These are phyloP conservation scores for Zenarchopterus dispar DNA, from an alignment of 2,797 vertebrate genomes.

Conservation along the genomic window DNA sequence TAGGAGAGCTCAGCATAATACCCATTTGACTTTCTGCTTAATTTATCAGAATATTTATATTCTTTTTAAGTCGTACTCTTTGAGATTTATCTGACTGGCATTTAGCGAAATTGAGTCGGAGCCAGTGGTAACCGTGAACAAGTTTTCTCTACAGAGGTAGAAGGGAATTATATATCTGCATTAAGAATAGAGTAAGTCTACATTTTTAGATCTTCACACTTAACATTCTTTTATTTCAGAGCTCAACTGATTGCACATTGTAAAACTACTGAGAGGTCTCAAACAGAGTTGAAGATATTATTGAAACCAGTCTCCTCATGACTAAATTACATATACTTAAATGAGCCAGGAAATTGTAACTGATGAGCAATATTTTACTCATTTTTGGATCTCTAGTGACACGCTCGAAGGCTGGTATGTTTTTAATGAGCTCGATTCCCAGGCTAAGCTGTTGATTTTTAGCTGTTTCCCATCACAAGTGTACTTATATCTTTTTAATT, in stretches of 20 bases:
- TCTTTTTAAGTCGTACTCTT: constrained; percentile 62
- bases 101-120: constrained; percentile 57
- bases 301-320: constrained; percentile 15
- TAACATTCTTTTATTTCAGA: not conserved
- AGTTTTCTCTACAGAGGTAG: not conserved
- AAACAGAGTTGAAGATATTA: not conserved
- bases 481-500: constrained; percentile 58
- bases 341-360: constrained; percentile 41
- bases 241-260: not conserved
- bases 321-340: constrained; percentile 43
- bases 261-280: constrained; percentile 12
- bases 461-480: constrained; percentile 37
- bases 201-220: too few relatives aligned
- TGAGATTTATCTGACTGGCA: constrained; percentile 70
- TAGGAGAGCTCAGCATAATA: constrained; percentile 52
- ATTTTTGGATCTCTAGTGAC: constrained; percentile 27
- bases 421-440: constrained; percentile 59
- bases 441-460: constrained; percentile 25
- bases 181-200: too few relatives aligned
- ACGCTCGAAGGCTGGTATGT: constrained; percentile 10
- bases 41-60: constrained; percentile 73
- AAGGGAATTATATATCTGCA: not conserved
- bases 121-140: constrained; percentile 44
- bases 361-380: constrained; percentile 46
- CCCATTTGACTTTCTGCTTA: constrained; percentile 60